Base-by-base conservation (phyloP, 1,140 invertebrate genomes). In the Vanessa tameamea region DNA sequence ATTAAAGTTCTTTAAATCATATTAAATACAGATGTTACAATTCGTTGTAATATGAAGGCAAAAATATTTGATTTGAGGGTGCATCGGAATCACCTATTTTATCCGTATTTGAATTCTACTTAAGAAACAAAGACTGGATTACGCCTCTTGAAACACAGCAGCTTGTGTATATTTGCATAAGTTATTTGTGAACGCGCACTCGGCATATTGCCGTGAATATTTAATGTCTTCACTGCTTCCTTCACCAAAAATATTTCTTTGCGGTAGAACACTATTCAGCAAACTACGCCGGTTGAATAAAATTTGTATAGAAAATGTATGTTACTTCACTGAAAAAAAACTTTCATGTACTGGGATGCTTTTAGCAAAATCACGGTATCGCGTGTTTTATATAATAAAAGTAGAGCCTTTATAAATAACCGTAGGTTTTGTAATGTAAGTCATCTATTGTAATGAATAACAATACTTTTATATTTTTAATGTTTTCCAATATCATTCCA, bases 131-230 rank as follows among this genome's bases (percentile, higher is more conserved):
- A 64, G 68, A 78, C 65, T 23, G 64, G 69, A 80, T 75, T 77
- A 75, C 78, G 72, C 67, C 64, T 82, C 73, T 78, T 82, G 68
- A 81, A 82, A 81, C 76, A 81, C 69, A 75, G 68, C 76, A 83
- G 78, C 80, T 78, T 80, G 73, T 72, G 81, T 86, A 76, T 85
- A 84, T 87, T 87, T 87, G 81, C 84, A 86, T 87, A 87, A 84
- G 80, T 86, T 88, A 87, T 87, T 82, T 77, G 66, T 59, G 68
- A 77, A 73, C 67, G 71, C 75, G 75, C 67, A 64, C 67, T 80
- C 76, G 63, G 72, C 71, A 73, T 77, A 77, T 77, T 77, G 71
- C 75, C 72, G 72, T 83, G 82, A 85, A 85, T 86, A 82, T 86
- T 83, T 85, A 82, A 86, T 77, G 73, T 65, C n/a, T 74, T 75